A percentile compares a stretch with the other conserved stretches of the same genome.
Conservation (phyloP, 1,140 invertebrate species). For the Zaprionus kolodkinae region DNA sequence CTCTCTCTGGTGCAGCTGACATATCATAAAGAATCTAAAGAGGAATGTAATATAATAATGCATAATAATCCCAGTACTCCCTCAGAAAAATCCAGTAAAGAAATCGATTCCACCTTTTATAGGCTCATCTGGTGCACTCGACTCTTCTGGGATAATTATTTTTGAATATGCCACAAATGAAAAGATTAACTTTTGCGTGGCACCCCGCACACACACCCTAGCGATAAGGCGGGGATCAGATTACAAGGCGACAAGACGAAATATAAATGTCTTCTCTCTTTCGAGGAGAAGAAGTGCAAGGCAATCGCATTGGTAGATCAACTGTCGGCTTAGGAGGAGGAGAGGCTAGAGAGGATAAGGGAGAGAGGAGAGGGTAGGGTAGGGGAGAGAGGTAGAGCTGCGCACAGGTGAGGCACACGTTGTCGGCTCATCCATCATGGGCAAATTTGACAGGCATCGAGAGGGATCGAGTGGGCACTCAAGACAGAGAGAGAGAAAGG, state of each 20-base stretch:
- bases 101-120: conserved; percentile 4
- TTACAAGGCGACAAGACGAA: conserved; percentile 12
- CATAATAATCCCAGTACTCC: background rate
- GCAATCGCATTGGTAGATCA: conserved; percentile 33
- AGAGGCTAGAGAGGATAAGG: background rate
- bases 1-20: background rate
- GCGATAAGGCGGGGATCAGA: conserved; percentile 8
- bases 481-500: background rate
- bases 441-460: conserved; percentile 31
- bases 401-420: conserved; percentile 13
- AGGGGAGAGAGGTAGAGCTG: background rate
- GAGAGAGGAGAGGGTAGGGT: too few relatives aligned
- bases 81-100: background rate
- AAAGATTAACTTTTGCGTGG: conserved; percentile 4
- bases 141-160: background rate
- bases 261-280: background rate
- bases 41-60: conserved; percentile 1
- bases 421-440: conserved; percentile 23
- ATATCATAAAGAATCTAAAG: background rate
- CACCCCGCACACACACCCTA: background rate
- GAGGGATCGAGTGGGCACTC: conserved; percentile 1
- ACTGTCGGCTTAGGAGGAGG: conserved; percentile 27
- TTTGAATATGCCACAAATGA: conserved; percentile 11
- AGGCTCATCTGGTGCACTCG: background rate
- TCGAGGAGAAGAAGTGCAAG: conserved; percentile 20